Base-by-base conservation (phyloP, 2,797 vertebrate genomes). In the Esox masquinongy region DNA sequence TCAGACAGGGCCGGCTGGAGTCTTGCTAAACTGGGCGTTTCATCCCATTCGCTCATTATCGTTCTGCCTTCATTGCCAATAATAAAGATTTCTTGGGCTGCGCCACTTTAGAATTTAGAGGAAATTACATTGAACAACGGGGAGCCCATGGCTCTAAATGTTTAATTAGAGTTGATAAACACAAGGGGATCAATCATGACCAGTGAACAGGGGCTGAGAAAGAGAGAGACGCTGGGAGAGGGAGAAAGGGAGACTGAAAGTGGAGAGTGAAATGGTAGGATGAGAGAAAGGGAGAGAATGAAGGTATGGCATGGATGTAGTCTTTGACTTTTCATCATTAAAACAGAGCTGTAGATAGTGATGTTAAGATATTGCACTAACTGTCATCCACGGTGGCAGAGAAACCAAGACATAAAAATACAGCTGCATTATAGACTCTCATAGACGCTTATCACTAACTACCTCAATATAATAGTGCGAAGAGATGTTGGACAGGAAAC, bases 111-210 rank as follows among this genome's bases (percentile, higher is more conserved):
- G 84, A 85, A 88, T 90, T 89, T 79, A 79, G 82, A 86, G 84
- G 79, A 88, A 90, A 88, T 88, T 85, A 85, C 87, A 83, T 83
- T 83, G 80, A 90, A 83, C 85, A 85, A 82, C 78, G 74, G 80
- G 84, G 79, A 82, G 84, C 80, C 78, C 70, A 75, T 81, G 77
- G 85, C 82, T 87, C 75, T 84, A 87, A 86, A 89, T 87, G 83
- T 89, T 87, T 90, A 91, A 92, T 90, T 90, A 90, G 86, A 74
- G 59, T 76, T 80, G 83, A 82, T 86, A 84, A 85, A 88, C 84
- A 84, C 88, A 86, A 85, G 80, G 34, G 76, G 86, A 89, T 91
- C 88, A 87, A 87, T 90, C 85, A 80, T 63, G 72, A 76, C 74
- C 22, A 51, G 70, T 67, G n/a, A 74, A 61, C 69, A 76, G 74